These are phyloP conservation scores for Spodoptera littoralis DNA, from an alignment of 2,888 invertebrate genomes.

Conservation along the genomic window DNA sequence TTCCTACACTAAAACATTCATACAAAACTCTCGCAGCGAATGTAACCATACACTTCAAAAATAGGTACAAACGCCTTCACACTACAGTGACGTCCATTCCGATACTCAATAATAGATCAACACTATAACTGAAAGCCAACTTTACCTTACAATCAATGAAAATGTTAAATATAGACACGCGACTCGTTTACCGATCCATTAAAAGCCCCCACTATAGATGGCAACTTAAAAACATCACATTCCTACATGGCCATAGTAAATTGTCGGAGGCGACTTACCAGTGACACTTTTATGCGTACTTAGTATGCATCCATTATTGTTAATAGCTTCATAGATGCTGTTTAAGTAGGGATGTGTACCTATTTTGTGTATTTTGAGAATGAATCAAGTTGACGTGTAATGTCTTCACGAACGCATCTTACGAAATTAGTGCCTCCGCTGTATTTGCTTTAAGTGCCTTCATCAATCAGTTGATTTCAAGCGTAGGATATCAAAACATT, in stretches of 20 bases:
- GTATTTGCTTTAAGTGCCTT: conserved; percentile 26
- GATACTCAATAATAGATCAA: conserved; percentile 33
- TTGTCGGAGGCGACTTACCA: conserved; percentile 67
- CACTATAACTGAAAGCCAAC: conserved; percentile 33
- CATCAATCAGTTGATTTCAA: conserved; percentile 29
- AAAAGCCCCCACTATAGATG: conserved; percentile 58
- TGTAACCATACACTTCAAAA: too few species aligned
- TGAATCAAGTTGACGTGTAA: conserved; percentile 40
- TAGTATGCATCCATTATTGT: conserved; percentile 72
- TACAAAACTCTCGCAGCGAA: too few species aligned
- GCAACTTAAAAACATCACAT: conserved; percentile 66
- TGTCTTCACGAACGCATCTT: conserved; percentile 32
- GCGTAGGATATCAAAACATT: neutral
- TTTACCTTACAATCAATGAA: conserved; percentile 59
- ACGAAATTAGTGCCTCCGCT: conserved; percentile 9
- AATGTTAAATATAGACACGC: conserved; percentile 57
- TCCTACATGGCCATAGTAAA: conserved; percentile 66
- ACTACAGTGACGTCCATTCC: conserved; percentile 24
- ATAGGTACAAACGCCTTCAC: too few species aligned
- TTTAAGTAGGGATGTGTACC: conserved; percentile 67
- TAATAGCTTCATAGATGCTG: conserved; percentile 77
- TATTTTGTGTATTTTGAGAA: conserved; percentile 61
- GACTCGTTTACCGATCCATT: conserved; percentile 62
- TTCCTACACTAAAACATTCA: too few species aligned
- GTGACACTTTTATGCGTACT: conserved; percentile 76